Base-by-base conservation (phyloP, 1,140 invertebrate species). In the Heliconius congener region DNA sequence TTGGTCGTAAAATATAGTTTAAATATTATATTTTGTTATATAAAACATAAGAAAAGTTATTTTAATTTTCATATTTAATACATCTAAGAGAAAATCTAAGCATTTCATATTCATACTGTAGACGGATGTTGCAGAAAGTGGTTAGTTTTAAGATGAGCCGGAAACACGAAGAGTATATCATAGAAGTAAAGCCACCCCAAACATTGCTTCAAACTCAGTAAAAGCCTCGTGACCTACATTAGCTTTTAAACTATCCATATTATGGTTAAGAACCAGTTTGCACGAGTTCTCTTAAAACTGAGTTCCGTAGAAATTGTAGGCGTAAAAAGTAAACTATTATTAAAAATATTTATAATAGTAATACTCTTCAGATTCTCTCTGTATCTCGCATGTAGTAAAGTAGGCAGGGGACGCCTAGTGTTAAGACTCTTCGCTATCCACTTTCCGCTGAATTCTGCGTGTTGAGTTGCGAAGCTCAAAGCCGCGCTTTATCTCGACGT, bases 191-290 rank as follows among this genome's bases (percentile, higher is more conserved):
- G 27, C 60, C 27, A 66, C 60, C 60, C 60, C 60, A 66, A 66
- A 66, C 60, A 66, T 66, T 66, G 60, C 60, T 66, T 66, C 60
- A 66, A 66, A 30, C 27, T 66, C 60, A 30, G 60, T 66, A 66
- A 66, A 66, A 66, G 60, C 60, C 27, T 66, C 60, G 60, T 66
- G 60, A 66, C 60, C 60, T 66, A 66, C 60, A 66, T 66, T 66
- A 13, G 13, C 60, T 66, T 66, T 66, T 27, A 66, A 66, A 66
- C 60, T 66, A 66, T 30, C 27, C 60, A 27, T 66, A 66, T 66
- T 66, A 66, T 66, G 60, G 60, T 27, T 66, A 66, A 66, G 60
- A 66, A 66, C 27, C 60, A 30, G 60, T 66, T 57, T 57, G 55
- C n/a, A 66, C 3, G 60, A 66, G 60, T 66, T 66, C 27, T 30